A percentile compares a stretch with the other conserved stretches of the same genome.
Conservation (phyloP, 1,140 invertebrate genomes). For the Odontomachus brunneus region DNA sequence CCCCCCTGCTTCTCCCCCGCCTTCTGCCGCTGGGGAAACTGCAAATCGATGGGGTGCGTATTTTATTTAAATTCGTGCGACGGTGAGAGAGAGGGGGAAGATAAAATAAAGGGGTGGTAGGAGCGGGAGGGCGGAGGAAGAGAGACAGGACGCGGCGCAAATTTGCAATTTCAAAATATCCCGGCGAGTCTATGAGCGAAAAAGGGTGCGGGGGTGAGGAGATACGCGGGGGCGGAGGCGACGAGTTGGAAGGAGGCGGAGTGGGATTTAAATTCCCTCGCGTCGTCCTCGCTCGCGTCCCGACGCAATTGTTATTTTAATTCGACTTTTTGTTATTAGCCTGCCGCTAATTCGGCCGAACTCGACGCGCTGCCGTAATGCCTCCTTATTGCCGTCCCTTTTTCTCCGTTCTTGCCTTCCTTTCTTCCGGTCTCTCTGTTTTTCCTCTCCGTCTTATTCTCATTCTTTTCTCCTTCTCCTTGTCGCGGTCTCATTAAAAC, state of each 20-base stretch:
- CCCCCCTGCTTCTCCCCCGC: not conserved
- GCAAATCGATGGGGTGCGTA: conserved; percentile 62
- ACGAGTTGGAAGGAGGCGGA: too few species aligned
- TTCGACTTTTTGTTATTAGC: conserved; percentile 79
- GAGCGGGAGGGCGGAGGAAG: not conserved
- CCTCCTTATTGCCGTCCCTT: conserved; percentile 56
- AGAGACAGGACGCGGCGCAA: conserved; percentile 25
- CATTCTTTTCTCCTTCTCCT: not conserved
- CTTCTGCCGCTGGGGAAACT: conserved; percentile 9
- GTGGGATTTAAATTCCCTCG: conserved; percentile 45
- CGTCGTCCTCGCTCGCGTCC: conserved; percentile 45
- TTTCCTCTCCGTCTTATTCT: not conserved
- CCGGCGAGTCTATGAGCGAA: conserved; percentile 24
- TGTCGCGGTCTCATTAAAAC: conserved; percentile 51
- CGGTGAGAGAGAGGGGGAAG: not conserved
- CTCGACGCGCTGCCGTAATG: conserved; percentile 46
- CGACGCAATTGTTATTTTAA: conserved; percentile 79
- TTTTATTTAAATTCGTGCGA: conserved; percentile 55
- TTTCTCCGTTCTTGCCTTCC: conserved; percentile 11
- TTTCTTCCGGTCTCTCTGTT: not conserved
- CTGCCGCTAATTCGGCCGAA: conserved; percentile 76
- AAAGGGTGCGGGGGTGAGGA: conserved; percentile 17
- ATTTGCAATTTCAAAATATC: conserved; percentile 64
- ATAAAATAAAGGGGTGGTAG: not conserved
- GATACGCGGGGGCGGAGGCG: not conserved